These are phyloP conservation scores for Psylliodes chrysocephalus DNA, from an alignment of 2,888 invertebrate genomes.

Conservation along the genomic window DNA sequence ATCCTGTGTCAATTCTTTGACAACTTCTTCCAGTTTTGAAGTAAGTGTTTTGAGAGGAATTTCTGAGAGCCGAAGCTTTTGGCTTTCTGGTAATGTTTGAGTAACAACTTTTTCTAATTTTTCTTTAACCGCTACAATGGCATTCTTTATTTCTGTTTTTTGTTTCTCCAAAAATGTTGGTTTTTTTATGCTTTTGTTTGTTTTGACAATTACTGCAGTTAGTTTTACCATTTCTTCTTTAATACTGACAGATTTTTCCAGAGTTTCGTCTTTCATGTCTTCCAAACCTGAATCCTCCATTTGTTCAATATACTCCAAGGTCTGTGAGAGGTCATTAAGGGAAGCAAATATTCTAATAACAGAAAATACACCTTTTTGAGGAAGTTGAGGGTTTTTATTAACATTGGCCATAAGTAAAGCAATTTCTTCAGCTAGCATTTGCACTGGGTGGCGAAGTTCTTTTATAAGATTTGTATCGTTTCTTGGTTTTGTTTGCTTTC, in stretches of 20 bases:
- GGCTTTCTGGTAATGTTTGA: slow-evolving; percentile 24
- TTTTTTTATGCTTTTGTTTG: slow-evolving; percentile 12
- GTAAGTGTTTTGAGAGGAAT: slow-evolving; percentile 32
- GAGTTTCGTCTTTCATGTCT: slow-evolving; percentile 20
- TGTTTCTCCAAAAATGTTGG: slow-evolving; percentile 22
- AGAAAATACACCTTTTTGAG: slow-evolving; percentile 40
- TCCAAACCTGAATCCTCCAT: slow-evolving; percentile 12
- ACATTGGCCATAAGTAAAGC: slow-evolving; percentile 31
- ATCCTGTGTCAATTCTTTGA: slow-evolving; percentile 3
- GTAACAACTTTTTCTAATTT: slow-evolving; percentile 29
- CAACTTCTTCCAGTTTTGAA: slow-evolving; percentile 23
- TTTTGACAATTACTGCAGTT: slow-evolving; percentile 17
- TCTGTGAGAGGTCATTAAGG: slow-evolving; percentile 23
- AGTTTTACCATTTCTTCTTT: slow-evolving; percentile 25
- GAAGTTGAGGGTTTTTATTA: slow-evolving; percentile 23
- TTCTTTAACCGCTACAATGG: slow-evolving; percentile 18
- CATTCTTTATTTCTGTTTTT: slow-evolving; percentile 16
- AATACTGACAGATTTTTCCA: slow-evolving; percentile 5
- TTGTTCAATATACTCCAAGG: too few relatives aligned
- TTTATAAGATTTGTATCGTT: slow-evolving; percentile 25
- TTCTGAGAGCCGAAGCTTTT: slow-evolving; percentile 29
- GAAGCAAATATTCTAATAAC: slow-evolving; percentile 38
- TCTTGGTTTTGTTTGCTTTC: not conserved
- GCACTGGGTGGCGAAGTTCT: slow-evolving; percentile 32
- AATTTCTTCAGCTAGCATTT: slow-evolving; percentile 35